phyloP scores from a whole-genome alignment of 1,140 invertebrate species.

The Heliconius eleuchia region DNA sequence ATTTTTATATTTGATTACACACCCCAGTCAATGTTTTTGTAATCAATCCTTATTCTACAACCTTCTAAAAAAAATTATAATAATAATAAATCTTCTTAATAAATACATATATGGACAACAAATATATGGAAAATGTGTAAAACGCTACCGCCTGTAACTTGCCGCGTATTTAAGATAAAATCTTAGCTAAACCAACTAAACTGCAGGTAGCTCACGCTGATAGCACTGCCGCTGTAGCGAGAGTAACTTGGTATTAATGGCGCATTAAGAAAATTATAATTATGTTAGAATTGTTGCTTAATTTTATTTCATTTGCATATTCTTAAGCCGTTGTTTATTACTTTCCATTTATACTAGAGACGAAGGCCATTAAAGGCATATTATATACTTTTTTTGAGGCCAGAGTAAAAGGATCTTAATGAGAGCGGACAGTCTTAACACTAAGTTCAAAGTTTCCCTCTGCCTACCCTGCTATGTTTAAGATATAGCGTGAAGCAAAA shows the following conservation, averaged over 20 bases:
- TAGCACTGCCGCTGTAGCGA: conserved; percentile 44
- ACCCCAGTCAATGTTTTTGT: too few species aligned
- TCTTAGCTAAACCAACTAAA: conserved; percentile 49
- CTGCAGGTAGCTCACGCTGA: conserved; percentile 52
- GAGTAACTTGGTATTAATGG: conserved; percentile 51
- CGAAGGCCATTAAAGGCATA: too few species aligned
- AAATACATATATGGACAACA: too few species aligned
- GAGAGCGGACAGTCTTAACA: not conserved
- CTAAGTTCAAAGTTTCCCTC: not conserved
- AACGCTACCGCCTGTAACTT: conserved; percentile 37
- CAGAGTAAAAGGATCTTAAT: too few species aligned
- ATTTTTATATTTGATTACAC: too few species aligned
- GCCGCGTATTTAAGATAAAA: conserved; percentile 50
- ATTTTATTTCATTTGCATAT: not conserved
- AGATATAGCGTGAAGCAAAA: not conserved
- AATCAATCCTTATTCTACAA: too few species aligned
- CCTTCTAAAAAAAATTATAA: too few species aligned
- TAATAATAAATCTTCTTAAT: too few species aligned
- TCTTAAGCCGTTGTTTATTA: too few species aligned
- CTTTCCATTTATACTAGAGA: too few species aligned
- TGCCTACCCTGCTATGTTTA: not conserved
- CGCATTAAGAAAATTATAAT: conserved; percentile 48
- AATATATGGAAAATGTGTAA: not conserved
- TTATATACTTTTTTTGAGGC: too few species aligned
- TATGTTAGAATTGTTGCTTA: conserved; percentile 3